Conservation (phyloP, 2,888 invertebrate genomes). For the Ommatoiulus sabulosus region DNA sequence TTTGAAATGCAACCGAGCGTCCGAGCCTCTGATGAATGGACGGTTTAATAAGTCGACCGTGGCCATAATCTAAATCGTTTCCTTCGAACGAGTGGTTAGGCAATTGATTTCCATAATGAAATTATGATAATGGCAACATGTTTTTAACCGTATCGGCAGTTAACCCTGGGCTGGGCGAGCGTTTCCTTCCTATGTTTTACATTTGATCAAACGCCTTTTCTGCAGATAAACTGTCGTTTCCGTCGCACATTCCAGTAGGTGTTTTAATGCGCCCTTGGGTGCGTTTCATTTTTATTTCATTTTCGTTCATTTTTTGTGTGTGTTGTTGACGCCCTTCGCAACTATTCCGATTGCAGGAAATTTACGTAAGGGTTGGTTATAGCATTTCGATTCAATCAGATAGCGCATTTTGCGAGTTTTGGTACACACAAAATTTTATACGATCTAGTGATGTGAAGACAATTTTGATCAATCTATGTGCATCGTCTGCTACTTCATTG, state of each 20-base stretch:
- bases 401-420: neutral
- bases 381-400: neutral
- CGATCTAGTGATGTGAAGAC: neutral
- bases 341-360: conserved; percentile 18
- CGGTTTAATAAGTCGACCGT: neutral
- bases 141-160: conserved; percentile 23
- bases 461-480: neutral
- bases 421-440: neutral
- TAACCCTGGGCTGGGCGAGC: conserved; percentile 35
- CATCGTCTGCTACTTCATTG: no score
- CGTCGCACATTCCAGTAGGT: conserved; percentile 28
- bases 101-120: neutral
- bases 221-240: neutral
- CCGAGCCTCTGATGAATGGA: neutral
- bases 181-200: conserved; percentile 9
- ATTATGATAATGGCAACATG: neutral
- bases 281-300: conserved; percentile 14
- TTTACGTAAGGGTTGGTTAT: conserved; percentile 8
- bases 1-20: neutral
- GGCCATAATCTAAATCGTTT: neutral
- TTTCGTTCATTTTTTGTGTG: neutral
- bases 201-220: conserved; percentile 5
- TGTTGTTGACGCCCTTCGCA: neutral
- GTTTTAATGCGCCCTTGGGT: conserved; percentile 17
- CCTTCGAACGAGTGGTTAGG: neutral